phyloP scores from a whole-genome alignment of 2,797 vertebrate genomes.

The Ctenosaura bakeri region DNA sequence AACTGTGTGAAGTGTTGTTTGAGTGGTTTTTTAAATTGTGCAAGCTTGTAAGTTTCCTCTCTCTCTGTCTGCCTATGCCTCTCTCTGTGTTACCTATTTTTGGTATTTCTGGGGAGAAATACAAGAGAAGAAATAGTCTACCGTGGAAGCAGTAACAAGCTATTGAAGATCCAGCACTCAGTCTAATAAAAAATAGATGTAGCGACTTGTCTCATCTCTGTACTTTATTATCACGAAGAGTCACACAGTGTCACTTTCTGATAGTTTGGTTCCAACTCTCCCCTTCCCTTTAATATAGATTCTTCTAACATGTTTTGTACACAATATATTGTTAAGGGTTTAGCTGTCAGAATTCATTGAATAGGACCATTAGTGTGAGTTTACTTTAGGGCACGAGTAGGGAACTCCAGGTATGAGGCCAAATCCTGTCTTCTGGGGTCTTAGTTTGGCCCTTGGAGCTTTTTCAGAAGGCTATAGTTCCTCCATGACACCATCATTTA shows the following conservation, averaged over 20 bases:
- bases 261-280: neutral
- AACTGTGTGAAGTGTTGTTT: neutral
- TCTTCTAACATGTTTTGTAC: neutral
- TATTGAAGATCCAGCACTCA: neutral
- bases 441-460: no score
- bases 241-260: conserved; percentile 15
- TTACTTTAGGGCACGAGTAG: neutral
- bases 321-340: neutral
- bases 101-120: neutral
- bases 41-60: neutral
- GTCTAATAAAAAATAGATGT: conserved; percentile 33
- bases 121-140: neutral
- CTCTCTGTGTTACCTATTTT: neutral
- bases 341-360: neutral
- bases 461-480: no score
- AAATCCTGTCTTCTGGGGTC: neutral
- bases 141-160: conserved; percentile 8
- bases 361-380: neutral
- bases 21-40: neutral
- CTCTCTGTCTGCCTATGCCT: neutral
- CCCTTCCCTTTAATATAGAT: neutral
- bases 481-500: no score
- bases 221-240: conserved; percentile 6
- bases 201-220: conserved; percentile 1
- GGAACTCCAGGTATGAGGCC: no score